Evolutionary conservation across 2,797 vertebrate species (phyloP), one percentile per base, ranked within the genome.

Genomic region (Aldrovandia affinis): DNA sequence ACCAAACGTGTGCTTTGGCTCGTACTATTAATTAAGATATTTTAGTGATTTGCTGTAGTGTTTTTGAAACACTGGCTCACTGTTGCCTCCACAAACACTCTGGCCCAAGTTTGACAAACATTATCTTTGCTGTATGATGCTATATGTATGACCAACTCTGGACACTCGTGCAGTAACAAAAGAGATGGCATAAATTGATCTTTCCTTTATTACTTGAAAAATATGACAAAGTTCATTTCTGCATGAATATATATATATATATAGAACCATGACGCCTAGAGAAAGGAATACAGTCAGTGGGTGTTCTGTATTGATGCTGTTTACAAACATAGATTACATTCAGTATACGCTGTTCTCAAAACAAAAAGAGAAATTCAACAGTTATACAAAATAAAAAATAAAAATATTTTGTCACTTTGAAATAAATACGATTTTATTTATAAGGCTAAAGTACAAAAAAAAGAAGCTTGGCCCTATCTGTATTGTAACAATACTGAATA

Each of bases 391-490:
- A n/a, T n/a, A n/a, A 15, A 73, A 70, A 5, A 70, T 30, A 70
- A 70, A 70, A 73, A 42, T 22, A 22, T 68, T 20, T 39, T 12
- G 33, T 73, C 68, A 73, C 36, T 73, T 73, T 73, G 20, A 44
- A 77, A 77, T 77, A 77, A 77, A 77, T 77, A 77, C 4, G 50
- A 57, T n/a, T 44, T 77, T 5, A 77, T 70, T 18, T 70, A 36
- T 70, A 70, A 20, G 42, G 47, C 33, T 77, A 77, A 44, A 25
- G 9, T 25, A 44, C 3, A 6, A 39, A 39, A 73, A 75, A 39
- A 73, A 77, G 47, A 77, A 75, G 8, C 39, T 77, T 77, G 73
- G 73, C 73, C 73, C 42, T 22, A 77, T 44, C 20, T 14, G 7
- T 20, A 57, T 50, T 50, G n/a, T 57, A 14, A 57, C 0, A 42